phyloP scores from a whole-genome alignment of 2,797 vertebrate genomes.

The Erethizon dorsatum region DNA sequence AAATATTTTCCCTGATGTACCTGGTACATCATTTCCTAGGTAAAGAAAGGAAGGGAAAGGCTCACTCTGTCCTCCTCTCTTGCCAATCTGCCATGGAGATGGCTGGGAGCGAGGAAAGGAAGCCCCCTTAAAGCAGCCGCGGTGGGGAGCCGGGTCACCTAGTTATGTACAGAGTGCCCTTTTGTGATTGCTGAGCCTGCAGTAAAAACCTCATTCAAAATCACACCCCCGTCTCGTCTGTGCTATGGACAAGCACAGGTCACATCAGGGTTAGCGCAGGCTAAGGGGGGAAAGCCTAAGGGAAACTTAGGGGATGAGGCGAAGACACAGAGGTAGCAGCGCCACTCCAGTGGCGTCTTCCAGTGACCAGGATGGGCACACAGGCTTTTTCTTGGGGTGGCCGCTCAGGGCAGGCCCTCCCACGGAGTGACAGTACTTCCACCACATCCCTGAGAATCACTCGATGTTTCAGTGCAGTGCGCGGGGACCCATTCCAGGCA shows the following conservation, averaged over 20 bases:
- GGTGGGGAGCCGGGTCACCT: neutral
- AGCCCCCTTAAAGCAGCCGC: neutral
- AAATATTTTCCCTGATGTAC: constrained; percentile 4
- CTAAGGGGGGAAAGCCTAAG: neutral
- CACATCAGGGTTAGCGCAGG: neutral
- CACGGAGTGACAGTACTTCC: neutral
- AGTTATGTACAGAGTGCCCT: neutral
- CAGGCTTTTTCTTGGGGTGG: neutral
- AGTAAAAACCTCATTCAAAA: constrained; percentile 34
- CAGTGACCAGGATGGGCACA: neutral
- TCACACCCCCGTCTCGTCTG: neutral
- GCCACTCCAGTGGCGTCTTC: neutral
- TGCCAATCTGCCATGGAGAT: neutral
- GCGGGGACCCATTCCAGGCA: neutral
- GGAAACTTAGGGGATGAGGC: neutral
- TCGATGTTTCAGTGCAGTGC: neutral
- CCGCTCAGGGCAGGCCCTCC: neutral
- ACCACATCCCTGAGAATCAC: neutral
- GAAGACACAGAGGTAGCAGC: neutral
- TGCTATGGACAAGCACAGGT: neutral
- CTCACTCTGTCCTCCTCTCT: neutral
- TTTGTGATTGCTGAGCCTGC: neutral
- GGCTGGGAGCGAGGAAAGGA: neutral
- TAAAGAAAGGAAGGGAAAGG: constrained; percentile 25
- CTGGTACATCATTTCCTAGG: constrained; percentile 20